Evolutionary conservation across 2,113 vertebrate genomes (phyloP), one percentile per base, ranked within the genome.

Genomic region (Callithrix jacchus): DNA sequence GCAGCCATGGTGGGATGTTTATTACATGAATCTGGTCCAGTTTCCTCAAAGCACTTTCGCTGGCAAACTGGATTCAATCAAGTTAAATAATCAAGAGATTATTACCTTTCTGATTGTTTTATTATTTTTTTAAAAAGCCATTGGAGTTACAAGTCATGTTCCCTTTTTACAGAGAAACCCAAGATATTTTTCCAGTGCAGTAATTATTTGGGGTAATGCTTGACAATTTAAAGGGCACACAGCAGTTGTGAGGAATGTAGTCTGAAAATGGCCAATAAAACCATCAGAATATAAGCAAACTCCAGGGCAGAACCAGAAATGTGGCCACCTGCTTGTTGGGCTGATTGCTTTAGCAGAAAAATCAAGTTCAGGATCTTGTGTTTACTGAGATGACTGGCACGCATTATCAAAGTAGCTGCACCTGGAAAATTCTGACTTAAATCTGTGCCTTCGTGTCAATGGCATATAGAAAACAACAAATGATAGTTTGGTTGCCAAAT

Each of bases 291-390:
- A 42, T 95, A 90, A 93, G 64, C 87, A 93, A 86, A 14, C 76
- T 96, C 40, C 45, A 56, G 84, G 83, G 89, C 2, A 42, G 87
- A 64, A 77, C 64, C 87, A 68, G 85, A 71, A 94, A 87, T 58
- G 93, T 49, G 83, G 49, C 92, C 58, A 16, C 49, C n/a, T 49
- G 54, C 10, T 70, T 54, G 47, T 73, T 17, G 27, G 61, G 70
- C 66, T 86, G 92, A 86, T 90, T n/a, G 52, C 90, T 97, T 96
- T 87, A 87, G 88, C 96, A 97, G 96, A 95, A 93, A 92, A 87
- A 54, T 87, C 84, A 54, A 93, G 77, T 71, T 79, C 40, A 68
- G 70, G 64, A 77, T 76, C 56, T 40, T 23, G 61, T 91, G 74
- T 95, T 94, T 87, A 82, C 89, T 3, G 80, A 92, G 70, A 92